A percentile compares a stretch with the other conserved stretches of the same genome.
Conservation (phyloP, 2,888 invertebrate species). For the Cylindroiulus punctatus region DNA sequence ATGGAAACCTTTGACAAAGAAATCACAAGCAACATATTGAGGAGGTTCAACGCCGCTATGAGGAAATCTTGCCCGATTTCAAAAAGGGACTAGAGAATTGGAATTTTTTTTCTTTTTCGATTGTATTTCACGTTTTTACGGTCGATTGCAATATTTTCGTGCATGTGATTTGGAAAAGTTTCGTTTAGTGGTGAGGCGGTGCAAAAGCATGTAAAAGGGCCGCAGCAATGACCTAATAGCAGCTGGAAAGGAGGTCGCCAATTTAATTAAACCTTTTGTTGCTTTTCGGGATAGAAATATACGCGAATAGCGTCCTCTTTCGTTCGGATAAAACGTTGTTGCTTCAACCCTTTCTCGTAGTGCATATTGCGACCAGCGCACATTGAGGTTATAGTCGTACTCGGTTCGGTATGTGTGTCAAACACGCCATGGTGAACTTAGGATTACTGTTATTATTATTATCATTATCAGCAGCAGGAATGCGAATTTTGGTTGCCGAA, state of each 20-base stretch:
- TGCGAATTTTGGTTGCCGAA: background rate
- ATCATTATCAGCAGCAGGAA: background rate
- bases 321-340: background rate
- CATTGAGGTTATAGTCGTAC: conserved; percentile 2
- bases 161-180: too few species aligned
- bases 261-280: conserved; percentile 27
- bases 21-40: too few species aligned
- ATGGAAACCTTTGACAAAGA: too few species aligned
- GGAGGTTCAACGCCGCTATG: too few species aligned
- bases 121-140: too few species aligned
- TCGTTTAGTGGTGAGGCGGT: background rate
- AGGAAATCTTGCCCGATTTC: too few species aligned
- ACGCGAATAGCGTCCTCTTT: background rate
- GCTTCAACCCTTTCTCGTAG: conserved; percentile 15
- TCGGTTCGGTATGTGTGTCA: conserved; percentile 11
- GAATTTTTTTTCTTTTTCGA: too few species aligned
- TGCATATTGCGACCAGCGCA: conserved; percentile 5
- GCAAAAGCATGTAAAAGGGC: background rate
- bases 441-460: background rate
- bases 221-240: conserved; percentile 11
- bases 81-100: too few species aligned
- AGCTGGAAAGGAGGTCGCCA: background rate
- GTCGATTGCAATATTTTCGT: too few species aligned
- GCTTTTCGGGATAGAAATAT: background rate
- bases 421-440: background rate